Base-by-base conservation (phyloP, 2,797 vertebrate species). In the Pseudopleuronectes americanus region DNA sequence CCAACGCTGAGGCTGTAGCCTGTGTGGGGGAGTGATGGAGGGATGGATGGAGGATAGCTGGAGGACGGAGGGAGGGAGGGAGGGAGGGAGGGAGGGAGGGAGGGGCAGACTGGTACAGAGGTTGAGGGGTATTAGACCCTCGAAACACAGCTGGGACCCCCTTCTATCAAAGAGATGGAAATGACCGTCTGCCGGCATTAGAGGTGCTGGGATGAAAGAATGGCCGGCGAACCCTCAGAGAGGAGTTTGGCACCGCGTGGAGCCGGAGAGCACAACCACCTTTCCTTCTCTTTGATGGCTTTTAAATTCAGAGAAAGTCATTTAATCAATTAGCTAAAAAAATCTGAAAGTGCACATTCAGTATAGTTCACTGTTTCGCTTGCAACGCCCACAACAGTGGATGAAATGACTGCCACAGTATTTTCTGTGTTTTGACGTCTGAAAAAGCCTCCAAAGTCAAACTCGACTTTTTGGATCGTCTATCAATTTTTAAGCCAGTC, bases 81-180 rank as follows among this genome's bases (percentile, higher is more conserved):
- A 65, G 23, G 69, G 62, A 63, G 51, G 53, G 77, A 67, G 17
- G 36, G 9, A 28, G 47, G 6, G 21, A 21, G 55, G 28, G 67
- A 65, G 23, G 69, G 62, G 67, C 36, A 73, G 66, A 71, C 23
- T 71, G 67, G 76, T 74, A 79, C 77, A 82, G 73, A 74, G 86
- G 80, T 79, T 81, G 80, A 74, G 64, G 72, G 80, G 78, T 83
- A 80, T 82, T 77, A 79, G 80, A 75, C 74, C 68, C 64, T 28
- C 60, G 57, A 68, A 68, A 74, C 71, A 70, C 88, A 84, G 84
- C 85, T 81, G 82, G 77, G 87, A 84, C 83, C 75, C 75, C 73
- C 57, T 9, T 43, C 80, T 87, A 83, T 89, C 87, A 89, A 87
- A 89, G 85, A 87, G 71, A 91, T 85, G 84, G 73, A 87, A 90